Percentiles rank a stretch among this genome's conserved stretches.
phyloP scores from a whole-genome alignment of 2,888 invertebrate genomes.

The Augiades crinisus region DNA sequence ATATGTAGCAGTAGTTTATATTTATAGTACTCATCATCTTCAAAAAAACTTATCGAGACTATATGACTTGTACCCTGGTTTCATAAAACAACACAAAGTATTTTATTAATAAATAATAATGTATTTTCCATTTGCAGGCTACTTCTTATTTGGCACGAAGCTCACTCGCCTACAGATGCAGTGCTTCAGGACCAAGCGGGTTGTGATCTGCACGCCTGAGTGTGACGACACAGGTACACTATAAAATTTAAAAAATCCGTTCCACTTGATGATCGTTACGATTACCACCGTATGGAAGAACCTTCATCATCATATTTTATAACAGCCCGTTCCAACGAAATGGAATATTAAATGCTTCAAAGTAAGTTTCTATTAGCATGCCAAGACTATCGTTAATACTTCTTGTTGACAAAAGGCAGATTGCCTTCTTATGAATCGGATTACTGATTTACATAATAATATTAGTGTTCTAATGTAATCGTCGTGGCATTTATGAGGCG shows the following conservation, averaged over 20 bases:
- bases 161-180: slow-evolving; percentile 70
- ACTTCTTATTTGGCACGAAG: slow-evolving; percentile 73
- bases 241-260: too few species aligned
- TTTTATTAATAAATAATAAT: background rate
- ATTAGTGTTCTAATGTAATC: background rate
- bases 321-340: background rate
- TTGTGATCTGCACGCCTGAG: slow-evolving; percentile 71
- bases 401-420: slow-evolving; percentile 18
- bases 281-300: too few species aligned
- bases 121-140: slow-evolving; percentile 49
- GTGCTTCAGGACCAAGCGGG: slow-evolving; percentile 61
- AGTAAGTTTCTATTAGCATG: slow-evolving; percentile 12
- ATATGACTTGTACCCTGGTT: too few species aligned
- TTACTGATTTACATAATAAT: slow-evolving; percentile 8
- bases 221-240: slow-evolving; percentile 74
- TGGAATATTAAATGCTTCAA: background rate
- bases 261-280: too few species aligned
- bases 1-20: background rate
- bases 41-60: too few species aligned
- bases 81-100: too few species aligned
- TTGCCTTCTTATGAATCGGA: slow-evolving; percentile 1
- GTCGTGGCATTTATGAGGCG: slow-evolving; percentile 36
- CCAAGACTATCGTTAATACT: slow-evolving; percentile 8
- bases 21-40: background rate
- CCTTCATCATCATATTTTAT: background rate